phyloP scores from a whole-genome alignment of 2,113 vertebrate species.

The Lycaon pictus region DNA sequence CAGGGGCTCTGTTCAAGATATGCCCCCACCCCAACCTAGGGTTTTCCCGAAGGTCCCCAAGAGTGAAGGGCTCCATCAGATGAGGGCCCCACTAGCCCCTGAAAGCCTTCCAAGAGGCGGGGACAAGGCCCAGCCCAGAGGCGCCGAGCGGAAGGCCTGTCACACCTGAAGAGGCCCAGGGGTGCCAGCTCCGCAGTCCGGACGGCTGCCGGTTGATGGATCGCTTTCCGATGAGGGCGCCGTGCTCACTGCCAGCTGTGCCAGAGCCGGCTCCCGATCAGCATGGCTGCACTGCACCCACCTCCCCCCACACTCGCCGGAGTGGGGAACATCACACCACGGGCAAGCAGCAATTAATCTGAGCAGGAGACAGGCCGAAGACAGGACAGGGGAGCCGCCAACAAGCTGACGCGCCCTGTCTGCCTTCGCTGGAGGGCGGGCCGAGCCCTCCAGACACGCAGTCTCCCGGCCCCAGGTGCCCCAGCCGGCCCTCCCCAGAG shows the following conservation, averaged over 20 bases:
- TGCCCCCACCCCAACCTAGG: background rate
- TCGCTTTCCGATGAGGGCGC: constrained; percentile 83
- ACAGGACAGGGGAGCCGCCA: background rate
- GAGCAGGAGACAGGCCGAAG: background rate
- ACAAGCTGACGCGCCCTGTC: background rate
- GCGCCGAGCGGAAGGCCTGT: constrained; percentile 73
- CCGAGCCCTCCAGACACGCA: background rate
- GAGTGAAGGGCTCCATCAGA: background rate
- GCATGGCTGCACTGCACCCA: constrained; percentile 75
- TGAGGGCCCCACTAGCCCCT: background rate
- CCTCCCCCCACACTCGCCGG: constrained; percentile 19
- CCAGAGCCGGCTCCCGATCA: constrained; percentile 77
- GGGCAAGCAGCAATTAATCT: constrained; percentile 52
- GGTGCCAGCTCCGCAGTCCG: constrained; percentile 84
- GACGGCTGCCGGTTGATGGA: constrained; percentile 81
- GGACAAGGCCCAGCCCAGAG: constrained; percentile 54
- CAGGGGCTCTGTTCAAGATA: background rate
- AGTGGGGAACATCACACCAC: constrained; percentile 48
- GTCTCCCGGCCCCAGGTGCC: background rate
- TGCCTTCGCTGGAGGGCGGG: background rate
- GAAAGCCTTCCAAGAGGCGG: background rate
- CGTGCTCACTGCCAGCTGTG: constrained; percentile 83
- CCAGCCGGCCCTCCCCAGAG: background rate
- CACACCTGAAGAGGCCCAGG: constrained; percentile 85
- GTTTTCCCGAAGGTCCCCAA: background rate